Percentiles rank a stretch among this genome's conserved stretches.
These are phyloP conservation scores for Pseudomyrmex cubaensis DNA, from an alignment of 1,140 invertebrate species.

Conservation along the genomic window DNA sequence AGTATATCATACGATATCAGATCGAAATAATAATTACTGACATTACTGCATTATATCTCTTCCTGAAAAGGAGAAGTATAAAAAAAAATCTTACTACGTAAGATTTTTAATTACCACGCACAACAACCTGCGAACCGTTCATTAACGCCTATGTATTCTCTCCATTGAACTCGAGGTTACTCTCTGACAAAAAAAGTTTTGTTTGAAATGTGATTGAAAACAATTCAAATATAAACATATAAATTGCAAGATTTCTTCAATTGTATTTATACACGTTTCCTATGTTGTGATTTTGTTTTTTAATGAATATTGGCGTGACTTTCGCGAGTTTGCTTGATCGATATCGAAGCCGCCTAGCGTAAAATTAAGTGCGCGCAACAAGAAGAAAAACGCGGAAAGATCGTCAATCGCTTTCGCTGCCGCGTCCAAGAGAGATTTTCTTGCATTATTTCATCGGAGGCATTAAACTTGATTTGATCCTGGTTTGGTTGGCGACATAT, in stretches of 20 bases:
- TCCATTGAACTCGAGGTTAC: too few species aligned
- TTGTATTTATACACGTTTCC: neutral
- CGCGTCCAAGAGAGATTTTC: slow-evolving; percentile 4
- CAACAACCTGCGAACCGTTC: too few species aligned
- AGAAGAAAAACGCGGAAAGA: slow-evolving; percentile 9
- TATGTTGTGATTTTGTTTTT: slow-evolving; percentile 11
- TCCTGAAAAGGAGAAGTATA: neutral
- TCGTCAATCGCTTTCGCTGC: slow-evolving; percentile 17
- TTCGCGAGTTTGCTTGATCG: slow-evolving; percentile 13
- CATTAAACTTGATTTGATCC: slow-evolving; percentile 38
- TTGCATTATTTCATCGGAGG: neutral
- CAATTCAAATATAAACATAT: neutral
- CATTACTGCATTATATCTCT: neutral
- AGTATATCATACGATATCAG: neutral
- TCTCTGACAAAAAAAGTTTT: neutral
- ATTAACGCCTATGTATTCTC: too few species aligned
- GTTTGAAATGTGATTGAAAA: too few species aligned
- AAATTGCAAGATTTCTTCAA: neutral
- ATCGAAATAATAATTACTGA: too few species aligned
- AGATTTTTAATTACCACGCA: too few species aligned
- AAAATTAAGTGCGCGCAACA: slow-evolving; percentile 18
- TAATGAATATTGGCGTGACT: neutral
- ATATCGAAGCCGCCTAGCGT: neutral
- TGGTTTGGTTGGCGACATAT: too few species aligned
- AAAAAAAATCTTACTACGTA: too few species aligned